Base-by-base conservation (phyloP, 2,797 vertebrate species). In the Fratercula arctica region DNA sequence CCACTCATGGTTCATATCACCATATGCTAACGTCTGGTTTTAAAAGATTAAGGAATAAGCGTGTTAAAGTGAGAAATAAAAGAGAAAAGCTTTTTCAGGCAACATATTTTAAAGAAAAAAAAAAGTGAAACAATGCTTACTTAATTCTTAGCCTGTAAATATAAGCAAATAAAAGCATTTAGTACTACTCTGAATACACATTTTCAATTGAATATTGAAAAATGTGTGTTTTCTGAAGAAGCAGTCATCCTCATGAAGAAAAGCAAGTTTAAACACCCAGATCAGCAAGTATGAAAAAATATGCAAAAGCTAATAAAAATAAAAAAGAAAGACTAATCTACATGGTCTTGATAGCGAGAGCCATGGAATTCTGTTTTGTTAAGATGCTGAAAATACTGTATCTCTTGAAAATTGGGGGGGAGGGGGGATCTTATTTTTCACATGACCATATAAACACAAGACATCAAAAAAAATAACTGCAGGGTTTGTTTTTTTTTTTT, bases 1-100 rank as follows among this genome's bases (percentile, higher is more conserved):
- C 99, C 99, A 99, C 97, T 99, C 99, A 2, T 99, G 99, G 98
- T 99, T 99, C 99, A 99, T 99, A 96, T 99, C 99, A 31, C 99
- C 99, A 1, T 99, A 99, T 0, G 99, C 99, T 67, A 99, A 90
- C 0, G 99, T 99, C 99, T 99, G 94, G 33, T 92, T 94, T 50
- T 35, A 45, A 69, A 57, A 67, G 35, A 67, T 21, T 23, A 76
- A 59, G 41, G 31, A 51, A 53, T 5, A 26, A 28, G 7, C 57
- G 89, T 75, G 69, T 54, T 85, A 64, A 66, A 28, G 26, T 10
- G 41, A 72, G 59, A 63, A 81, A 35, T 37, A 37, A 26, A 78
- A 41, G 21, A n/a, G 3, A 51, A 80, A 72, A 33, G 8, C 14
- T 92, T 11, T 43, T 81, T 50, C 5, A 89, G 29, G 59, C 8